Evolutionary conservation across 2,113 vertebrate species (phyloP).

Genomic region (Bufo gargarizans): DNA sequence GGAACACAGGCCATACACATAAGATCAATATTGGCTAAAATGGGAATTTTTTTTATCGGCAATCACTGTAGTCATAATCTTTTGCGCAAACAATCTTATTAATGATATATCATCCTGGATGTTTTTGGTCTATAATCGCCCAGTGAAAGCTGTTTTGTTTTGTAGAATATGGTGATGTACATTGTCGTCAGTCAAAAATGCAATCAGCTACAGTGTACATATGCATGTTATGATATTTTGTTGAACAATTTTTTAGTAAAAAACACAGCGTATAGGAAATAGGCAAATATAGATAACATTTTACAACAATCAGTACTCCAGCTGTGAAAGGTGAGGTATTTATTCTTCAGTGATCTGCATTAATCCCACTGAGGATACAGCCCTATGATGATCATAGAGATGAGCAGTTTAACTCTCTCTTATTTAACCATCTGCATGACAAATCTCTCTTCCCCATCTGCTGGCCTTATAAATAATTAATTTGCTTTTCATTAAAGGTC

Average conservation of each 20-base stretch:
- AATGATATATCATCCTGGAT: no score
- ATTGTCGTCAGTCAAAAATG: neutral
- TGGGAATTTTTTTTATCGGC: no score
- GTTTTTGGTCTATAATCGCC: no score
- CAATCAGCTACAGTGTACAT: neutral
- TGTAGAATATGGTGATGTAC: no score
- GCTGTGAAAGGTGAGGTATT: slow-evolving; percentile 18
- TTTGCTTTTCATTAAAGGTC: slow-evolving; percentile 69
- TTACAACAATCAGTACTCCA: neutral
- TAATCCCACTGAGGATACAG: slow-evolving; percentile 21
- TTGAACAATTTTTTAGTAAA: neutral
- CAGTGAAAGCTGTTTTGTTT: no score
- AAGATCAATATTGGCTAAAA: no score
- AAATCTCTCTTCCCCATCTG: slow-evolving; percentile 63
- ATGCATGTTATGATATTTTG: neutral
- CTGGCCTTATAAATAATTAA: slow-evolving; percentile 73
- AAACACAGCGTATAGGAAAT: neutral
- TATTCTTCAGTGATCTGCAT: slow-evolving; percentile 14
- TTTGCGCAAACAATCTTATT: no score
- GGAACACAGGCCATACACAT: no score
- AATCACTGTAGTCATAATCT: no score
- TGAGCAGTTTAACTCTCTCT: slow-evolving; percentile 42
- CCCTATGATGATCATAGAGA: slow-evolving; percentile 25
- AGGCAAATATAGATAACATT: neutral
- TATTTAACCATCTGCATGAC: slow-evolving; percentile 60